Conservation (phyloP, 2,797 vertebrate genomes). For the Spondyliosoma cantharus region DNA sequence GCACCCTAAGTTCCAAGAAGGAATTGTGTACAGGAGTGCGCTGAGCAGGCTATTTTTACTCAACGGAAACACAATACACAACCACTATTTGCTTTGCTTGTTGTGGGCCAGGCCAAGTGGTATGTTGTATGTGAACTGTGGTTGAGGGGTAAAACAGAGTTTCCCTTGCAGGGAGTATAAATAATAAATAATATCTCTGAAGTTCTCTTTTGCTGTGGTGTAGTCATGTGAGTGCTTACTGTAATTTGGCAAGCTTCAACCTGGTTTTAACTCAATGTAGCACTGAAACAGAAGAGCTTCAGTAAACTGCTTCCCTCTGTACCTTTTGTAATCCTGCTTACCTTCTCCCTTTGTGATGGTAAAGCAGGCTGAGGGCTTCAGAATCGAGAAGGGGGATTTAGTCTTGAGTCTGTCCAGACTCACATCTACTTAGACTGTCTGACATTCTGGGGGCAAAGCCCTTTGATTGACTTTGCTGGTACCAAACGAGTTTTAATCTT, state of each 20-base stretch:
- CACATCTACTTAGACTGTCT: slow-evolving; percentile 82
- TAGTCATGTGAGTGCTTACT: slow-evolving; percentile 41
- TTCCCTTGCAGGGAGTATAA: slow-evolving; percentile 50
- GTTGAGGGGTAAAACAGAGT: slow-evolving; percentile 25
- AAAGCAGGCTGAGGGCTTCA: slow-evolving; percentile 53
- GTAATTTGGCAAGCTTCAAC: slow-evolving; percentile 31
- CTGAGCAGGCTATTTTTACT: slow-evolving; percentile 54
- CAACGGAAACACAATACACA: slow-evolving; percentile 48
- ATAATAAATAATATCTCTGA: slow-evolving; percentile 69
- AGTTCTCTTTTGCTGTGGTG: slow-evolving; percentile 41
- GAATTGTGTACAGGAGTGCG: slow-evolving; percentile 43
- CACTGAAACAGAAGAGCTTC: slow-evolving; percentile 55
- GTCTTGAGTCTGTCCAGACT: slow-evolving; percentile 72
- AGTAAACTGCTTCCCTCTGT: slow-evolving; percentile 62
- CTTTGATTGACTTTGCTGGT: slow-evolving; percentile 79
- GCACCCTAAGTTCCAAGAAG: slow-evolving; percentile 24
- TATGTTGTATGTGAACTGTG: slow-evolving; percentile 40
- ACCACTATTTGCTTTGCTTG: slow-evolving; percentile 47
- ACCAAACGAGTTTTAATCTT: slow-evolving; percentile 84
- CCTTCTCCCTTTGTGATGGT: slow-evolving; percentile 62
- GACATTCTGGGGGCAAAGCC: slow-evolving; percentile 78
- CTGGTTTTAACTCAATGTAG: slow-evolving; percentile 35
- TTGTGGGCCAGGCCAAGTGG: slow-evolving; percentile 32
- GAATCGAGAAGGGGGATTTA: slow-evolving; percentile 73
- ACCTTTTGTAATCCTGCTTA: slow-evolving; percentile 68